Base-by-base conservation (phyloP, 2,888 invertebrate genomes). In the Piscicola geometra region DNA sequence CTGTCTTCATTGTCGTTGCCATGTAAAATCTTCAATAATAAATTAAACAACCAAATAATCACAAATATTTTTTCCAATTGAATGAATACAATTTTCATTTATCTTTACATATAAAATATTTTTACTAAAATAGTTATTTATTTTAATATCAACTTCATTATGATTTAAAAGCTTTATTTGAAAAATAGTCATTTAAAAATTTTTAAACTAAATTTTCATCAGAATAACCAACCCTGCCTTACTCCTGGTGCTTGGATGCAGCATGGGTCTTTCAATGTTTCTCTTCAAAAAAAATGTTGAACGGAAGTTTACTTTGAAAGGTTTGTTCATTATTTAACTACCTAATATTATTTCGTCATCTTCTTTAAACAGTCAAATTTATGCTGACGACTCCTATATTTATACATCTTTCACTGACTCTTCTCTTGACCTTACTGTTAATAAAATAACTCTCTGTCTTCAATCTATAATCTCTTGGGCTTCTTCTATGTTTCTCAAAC, bases 21-120 rank as follows among this genome's bases (percentile, higher is more conserved):
- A 56, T 73, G 73, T 73, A 15, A 73, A 64, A 36, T 36, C n/a
- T n/a, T n/a, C n/a, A n/a, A n/a, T n/a, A n/a, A n/a, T n/a, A 2
- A 28, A 21, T 47, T 33, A 9, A 67, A 9, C 30, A 9, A 3
- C 30, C 5, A 9, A 67, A 67, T 28, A 28, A 28, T 67, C 9
- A 15, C 18, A 9, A 67, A 30, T 28, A 15, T 9, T 56, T 15
- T 67, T 9, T n/a, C 15, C 35, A 67, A 33, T 25, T 67, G 5
- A 67, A 32, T 67, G 3, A 35, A 9, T 28, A 12, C 12, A 35
- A 12, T n/a, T n/a, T n/a, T n/a, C n/a, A n/a, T n/a, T n/a, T n/a
- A 50, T 12, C 18, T 18, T 50, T 50, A 50, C 15, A 50, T 18
- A 18, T 18, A 18, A 18, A 18, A 50, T 18, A 50, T 18, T 18